Conservation (phyloP, 2,888 invertebrate genomes). For the Drosophila rellima region DNA sequence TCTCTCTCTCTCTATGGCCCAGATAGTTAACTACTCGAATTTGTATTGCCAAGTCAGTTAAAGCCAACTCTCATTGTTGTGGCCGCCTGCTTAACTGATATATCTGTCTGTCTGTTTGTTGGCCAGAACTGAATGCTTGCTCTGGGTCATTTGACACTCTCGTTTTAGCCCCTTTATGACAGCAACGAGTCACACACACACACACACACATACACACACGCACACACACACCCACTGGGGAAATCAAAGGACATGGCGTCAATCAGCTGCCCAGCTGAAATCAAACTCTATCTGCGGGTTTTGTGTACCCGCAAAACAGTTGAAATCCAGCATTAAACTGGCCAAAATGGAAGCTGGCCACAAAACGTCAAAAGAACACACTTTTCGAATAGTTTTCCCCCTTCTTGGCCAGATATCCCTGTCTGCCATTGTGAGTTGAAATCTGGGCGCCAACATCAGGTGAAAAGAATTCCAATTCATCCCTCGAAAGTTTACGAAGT, state of each 20-base stretch:
- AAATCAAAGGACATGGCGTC: conserved; percentile 55
- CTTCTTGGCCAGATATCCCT: conserved; percentile 10
- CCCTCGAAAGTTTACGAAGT: conserved; percentile 78
- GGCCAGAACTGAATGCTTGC: conserved; percentile 21
- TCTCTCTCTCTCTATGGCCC: conserved; percentile 8
- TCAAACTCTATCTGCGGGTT: conserved; percentile 40
- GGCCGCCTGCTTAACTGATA: conserved; percentile 19
- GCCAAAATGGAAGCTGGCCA: conserved; percentile 29
- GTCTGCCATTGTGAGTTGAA: conserved; percentile 12
- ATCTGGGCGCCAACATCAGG: conserved; percentile 54
- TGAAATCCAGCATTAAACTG: conserved; percentile 4
- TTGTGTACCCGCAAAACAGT: conserved; percentile 6
- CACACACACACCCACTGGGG: conserved; percentile 33
- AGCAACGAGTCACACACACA: conserved; percentile 10
- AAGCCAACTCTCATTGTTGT: conserved; percentile 40
- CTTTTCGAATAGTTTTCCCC: conserved; percentile 9
- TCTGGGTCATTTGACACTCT: conserved; percentile 53
- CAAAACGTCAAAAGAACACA: conserved; percentile 28
- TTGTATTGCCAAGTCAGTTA: conserved; percentile 31
- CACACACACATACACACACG: not conserved
- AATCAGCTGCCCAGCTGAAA: conserved; percentile 16
- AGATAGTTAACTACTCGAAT: conserved; percentile 41
- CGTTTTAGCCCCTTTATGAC: conserved; percentile 48
- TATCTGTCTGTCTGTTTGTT: conserved; percentile 10
- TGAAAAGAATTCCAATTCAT: conserved; percentile 85